Evolutionary conservation across 2,113 vertebrate species (phyloP).

Genomic region (Aix galericulata): DNA sequence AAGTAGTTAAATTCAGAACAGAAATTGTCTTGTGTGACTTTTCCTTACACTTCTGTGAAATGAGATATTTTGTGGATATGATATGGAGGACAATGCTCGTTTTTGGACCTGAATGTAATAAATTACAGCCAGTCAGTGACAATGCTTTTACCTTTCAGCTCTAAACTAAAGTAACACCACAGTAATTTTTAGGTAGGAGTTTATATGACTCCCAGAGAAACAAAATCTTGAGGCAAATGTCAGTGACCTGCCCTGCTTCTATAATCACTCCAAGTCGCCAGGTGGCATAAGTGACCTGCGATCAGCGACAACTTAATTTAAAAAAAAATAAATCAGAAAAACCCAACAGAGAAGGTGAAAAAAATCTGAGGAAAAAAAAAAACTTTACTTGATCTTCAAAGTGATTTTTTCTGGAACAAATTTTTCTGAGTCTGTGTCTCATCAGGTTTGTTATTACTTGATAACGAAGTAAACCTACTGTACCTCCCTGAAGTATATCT

Average conservation of each 20-base stretch:
- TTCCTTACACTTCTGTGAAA: not conserved
- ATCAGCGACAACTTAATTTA: not conserved
- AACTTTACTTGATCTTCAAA: not conserved
- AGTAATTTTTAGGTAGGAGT: not conserved
- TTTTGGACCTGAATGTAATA: not conserved
- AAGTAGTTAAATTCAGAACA: not conserved
- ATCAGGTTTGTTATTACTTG: not conserved
- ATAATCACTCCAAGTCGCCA: not conserved
- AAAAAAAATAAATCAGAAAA: not conserved
- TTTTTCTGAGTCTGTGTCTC: not conserved
- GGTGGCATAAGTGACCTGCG: not conserved
- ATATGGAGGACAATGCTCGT: not conserved
- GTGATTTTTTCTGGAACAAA: not conserved
- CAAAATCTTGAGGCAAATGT: not conserved
- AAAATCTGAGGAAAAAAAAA: not conserved
- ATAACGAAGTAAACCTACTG: not conserved
- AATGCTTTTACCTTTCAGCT: not conserved
- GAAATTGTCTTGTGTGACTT: not conserved
- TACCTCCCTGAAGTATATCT: not conserved
- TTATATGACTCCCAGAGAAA: not conserved
- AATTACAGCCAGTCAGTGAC: not conserved
- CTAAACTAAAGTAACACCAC: not conserved
- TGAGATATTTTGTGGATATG: not conserved
- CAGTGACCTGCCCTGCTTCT: not conserved
- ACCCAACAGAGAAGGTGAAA: not conserved